Conservation (phyloP, 2,113 vertebrate species). For the Pitta sordida region DNA sequence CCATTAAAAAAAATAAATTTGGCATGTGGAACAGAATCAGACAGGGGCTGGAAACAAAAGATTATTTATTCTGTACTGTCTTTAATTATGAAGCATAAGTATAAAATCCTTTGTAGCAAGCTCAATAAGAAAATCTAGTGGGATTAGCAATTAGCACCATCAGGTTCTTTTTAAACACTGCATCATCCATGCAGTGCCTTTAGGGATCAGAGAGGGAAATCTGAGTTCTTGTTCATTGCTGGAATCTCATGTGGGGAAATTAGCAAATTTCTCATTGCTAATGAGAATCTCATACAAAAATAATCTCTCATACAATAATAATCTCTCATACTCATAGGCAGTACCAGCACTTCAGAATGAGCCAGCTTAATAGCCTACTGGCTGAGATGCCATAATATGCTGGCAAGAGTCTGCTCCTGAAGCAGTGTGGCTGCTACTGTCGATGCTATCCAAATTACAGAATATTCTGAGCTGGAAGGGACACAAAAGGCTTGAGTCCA, state of each 20-base stretch:
- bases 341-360: neutral
- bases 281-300: no score
- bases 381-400: neutral
- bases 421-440: neutral
- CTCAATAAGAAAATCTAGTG: neutral
- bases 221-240: neutral
- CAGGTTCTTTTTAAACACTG: neutral
- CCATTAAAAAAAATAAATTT: neutral
- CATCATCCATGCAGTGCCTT: neutral
- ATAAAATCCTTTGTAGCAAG: neutral
- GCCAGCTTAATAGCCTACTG: neutral
- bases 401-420: neutral
- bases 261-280: no score
- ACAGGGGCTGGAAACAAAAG: neutral
- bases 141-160: neutral
- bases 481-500: no score
- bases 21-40: neutral
- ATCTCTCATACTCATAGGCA: neutral
- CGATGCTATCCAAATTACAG: neutral
- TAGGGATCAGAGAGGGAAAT: neutral
- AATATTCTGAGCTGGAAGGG: no score
- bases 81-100: neutral
- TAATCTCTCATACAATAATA: no score
- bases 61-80: neutral
- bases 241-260: neutral